Evolutionary conservation across 1,140 invertebrate species (phyloP).

Genomic region (Dolichoris vasculosae): DNA sequence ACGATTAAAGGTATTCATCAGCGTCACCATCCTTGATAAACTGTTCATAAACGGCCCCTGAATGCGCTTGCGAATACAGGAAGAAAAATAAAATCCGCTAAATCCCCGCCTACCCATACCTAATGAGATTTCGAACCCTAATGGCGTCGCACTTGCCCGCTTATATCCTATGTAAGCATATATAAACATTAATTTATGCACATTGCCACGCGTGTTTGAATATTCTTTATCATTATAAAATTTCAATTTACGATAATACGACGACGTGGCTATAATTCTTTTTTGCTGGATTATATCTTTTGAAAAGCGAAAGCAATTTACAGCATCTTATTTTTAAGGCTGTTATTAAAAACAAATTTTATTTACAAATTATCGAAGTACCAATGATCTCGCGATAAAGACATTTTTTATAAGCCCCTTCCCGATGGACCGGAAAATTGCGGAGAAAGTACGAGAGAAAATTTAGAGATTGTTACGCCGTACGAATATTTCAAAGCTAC

Average conservation of each 20-base stretch:
- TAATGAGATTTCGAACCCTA: constrained; percentile 44
- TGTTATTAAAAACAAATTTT: constrained; percentile 31
- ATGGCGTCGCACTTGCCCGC: constrained; percentile 18
- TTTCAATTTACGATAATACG: constrained; percentile 52
- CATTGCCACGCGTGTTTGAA: constrained; percentile 27
- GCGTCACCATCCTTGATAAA: constrained; percentile 38
- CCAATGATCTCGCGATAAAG: neutral
- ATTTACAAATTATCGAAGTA: constrained; percentile 7
- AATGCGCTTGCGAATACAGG: neutral
- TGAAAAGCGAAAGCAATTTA: neutral
- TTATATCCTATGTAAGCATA: constrained; percentile 18
- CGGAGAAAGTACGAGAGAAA: neutral
- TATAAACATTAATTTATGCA: constrained; percentile 25
- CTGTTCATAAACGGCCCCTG: constrained; percentile 33
- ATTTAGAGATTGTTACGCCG: too few relatives aligned
- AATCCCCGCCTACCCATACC: constrained; percentile 41
- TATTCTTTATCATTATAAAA: constrained; percentile 47
- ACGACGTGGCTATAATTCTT: constrained; percentile 23
- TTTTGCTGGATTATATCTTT: constrained; percentile 15
- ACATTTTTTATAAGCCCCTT: constrained; percentile 1
- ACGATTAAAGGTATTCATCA: constrained; percentile 47
- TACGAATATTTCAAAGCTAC: neutral
- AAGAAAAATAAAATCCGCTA: constrained; percentile 32
- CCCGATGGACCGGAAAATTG: neutral
- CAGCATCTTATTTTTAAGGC: neutral